Conservation (phyloP, 2,797 vertebrate genomes). For the Heteromormyrus szaboi region DNA sequence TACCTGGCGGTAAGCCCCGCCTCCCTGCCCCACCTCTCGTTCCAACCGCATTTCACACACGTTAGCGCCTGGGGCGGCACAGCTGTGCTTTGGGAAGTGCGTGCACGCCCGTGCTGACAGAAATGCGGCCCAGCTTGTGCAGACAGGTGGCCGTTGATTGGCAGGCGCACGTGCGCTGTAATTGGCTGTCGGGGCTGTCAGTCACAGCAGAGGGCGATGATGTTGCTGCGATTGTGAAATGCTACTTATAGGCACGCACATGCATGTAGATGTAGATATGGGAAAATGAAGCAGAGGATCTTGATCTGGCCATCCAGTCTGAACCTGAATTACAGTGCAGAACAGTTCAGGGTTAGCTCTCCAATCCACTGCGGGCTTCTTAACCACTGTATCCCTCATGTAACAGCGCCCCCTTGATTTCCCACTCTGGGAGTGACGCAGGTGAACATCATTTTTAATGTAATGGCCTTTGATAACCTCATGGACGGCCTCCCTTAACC, state of each 20-base stretch:
- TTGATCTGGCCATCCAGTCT: background rate
- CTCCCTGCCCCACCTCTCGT: background rate
- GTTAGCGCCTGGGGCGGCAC: background rate
- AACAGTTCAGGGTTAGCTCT: background rate
- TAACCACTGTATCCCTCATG: background rate
- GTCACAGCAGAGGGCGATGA: background rate
- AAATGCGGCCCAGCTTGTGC: background rate
- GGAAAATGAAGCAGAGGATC: background rate
- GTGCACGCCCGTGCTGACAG: background rate
- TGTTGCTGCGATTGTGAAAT: background rate
- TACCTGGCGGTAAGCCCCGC: constrained; percentile 67
- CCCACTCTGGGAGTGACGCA: background rate
- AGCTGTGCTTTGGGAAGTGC: background rate
- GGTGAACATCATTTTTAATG: background rate
- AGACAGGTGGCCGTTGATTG: background rate
- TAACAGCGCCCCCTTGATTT: background rate
- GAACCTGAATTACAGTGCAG: background rate
- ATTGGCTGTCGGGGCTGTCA: background rate
- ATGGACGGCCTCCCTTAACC: background rate
- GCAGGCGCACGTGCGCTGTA: background rate
- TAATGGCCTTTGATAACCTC: background rate
- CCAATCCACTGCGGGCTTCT: background rate
- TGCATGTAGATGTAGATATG: constrained; percentile 3
- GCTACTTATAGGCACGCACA: constrained; percentile 10
- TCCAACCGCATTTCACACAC: background rate